Evolutionary conservation across 2,113 vertebrate species (phyloP).

Genomic region (Equus przewalskii): DNA sequence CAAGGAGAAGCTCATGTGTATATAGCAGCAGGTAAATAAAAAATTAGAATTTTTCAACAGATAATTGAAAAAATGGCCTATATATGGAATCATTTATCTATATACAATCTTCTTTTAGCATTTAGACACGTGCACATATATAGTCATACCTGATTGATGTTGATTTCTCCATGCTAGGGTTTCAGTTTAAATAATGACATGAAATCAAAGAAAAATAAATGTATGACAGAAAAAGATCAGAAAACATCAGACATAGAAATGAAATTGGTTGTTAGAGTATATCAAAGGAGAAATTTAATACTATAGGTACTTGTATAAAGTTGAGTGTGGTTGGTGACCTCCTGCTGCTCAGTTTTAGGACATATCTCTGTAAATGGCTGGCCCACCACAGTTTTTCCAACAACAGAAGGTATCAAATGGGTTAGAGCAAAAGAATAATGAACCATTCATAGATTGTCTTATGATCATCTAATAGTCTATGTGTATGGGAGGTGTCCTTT

Average conservation of each 20-base stretch:
- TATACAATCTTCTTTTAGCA: background rate
- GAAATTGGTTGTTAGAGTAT: background rate
- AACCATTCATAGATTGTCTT: background rate
- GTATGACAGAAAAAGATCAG: background rate
- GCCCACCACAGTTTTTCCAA: background rate
- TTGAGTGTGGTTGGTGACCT: background rate
- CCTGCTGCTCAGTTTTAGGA: background rate
- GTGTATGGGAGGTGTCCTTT: background rate
- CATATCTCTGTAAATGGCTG: background rate
- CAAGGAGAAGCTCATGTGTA: background rate
- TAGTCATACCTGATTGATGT: background rate
- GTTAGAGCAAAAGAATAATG: background rate
- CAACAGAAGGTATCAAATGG: background rate
- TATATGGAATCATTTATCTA: background rate
- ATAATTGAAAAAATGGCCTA: background rate
- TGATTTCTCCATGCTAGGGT: background rate
- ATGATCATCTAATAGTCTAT: background rate
- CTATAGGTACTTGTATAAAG: background rate
- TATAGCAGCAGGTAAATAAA: background rate
- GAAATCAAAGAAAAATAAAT: background rate
- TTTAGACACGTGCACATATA: background rate
- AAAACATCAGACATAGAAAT: background rate
- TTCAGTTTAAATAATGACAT: constrained; percentile 2
- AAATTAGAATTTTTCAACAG: background rate
- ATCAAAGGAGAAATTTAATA: background rate